A percentile compares a stretch with the other conserved stretches of the same genome.
Conservation (phyloP, 2,797 vertebrate species). For the Tarsius wallacei region DNA sequence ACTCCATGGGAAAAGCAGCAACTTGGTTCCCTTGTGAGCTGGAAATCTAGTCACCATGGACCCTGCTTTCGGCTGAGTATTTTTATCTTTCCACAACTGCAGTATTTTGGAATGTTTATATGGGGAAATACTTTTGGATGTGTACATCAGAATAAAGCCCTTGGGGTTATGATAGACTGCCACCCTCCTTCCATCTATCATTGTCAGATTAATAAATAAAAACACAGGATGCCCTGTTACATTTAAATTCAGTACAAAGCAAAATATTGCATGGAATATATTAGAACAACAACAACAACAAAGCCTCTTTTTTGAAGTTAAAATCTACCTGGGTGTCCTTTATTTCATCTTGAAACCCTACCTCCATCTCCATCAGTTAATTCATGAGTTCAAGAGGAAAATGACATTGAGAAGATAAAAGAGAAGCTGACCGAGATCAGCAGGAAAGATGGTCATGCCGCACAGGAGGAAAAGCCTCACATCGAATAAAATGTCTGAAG, state of each 20-base stretch:
- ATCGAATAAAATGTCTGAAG: background rate
- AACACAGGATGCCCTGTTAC: background rate
- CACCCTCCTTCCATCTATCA: background rate
- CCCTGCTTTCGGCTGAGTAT: background rate
- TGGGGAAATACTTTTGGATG: background rate
- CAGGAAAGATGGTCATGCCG: background rate
- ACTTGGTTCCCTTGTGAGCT: background rate
- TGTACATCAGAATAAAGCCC: background rate
- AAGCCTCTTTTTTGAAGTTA: background rate
- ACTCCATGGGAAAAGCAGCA: background rate
- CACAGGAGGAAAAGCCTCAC: background rate
- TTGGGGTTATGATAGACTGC: background rate
- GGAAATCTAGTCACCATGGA: background rate
- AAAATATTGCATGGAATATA: background rate
- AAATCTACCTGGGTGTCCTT: background rate
- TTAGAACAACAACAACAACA: background rate
- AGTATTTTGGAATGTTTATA: background rate
- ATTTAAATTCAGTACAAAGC: slow-evolving; percentile 19
- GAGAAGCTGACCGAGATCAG: background rate
- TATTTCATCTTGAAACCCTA: background rate
- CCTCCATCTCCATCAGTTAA: background rate
- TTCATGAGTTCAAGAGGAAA: background rate
- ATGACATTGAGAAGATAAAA: background rate
- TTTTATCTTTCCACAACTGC: background rate
- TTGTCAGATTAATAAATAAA: slow-evolving; percentile 8